phyloP scores from a whole-genome alignment of 2,888 invertebrate species.

The Athalia cordata region DNA sequence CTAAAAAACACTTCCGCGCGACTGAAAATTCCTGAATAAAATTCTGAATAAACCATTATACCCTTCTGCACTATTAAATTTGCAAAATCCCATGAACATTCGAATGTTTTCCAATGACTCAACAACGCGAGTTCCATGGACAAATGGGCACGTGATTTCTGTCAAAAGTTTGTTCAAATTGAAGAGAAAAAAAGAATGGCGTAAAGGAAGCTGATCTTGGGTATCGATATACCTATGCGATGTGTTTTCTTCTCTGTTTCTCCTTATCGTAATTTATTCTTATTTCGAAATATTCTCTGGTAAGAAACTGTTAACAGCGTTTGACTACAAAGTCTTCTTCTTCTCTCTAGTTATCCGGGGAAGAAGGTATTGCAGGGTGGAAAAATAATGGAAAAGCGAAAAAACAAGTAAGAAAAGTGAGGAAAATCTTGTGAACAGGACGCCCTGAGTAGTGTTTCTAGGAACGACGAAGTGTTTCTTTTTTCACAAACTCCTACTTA shows the following conservation, averaged over 20 bases:
- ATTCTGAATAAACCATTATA: background rate
- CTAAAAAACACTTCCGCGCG: background rate
- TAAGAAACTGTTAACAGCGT: background rate
- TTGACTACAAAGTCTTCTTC: conserved; percentile 12
- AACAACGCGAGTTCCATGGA: too few species aligned
- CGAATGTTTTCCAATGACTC: too few species aligned
- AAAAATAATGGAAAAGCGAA: conserved; percentile 4
- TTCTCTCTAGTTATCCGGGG: background rate
- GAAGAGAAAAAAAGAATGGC: too few species aligned
- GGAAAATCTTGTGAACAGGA: background rate
- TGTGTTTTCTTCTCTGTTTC: background rate
- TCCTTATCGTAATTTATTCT: background rate
- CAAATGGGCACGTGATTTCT: too few species aligned
- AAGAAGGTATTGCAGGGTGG: background rate
- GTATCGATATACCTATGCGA: too few species aligned
- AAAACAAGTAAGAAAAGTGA: background rate
- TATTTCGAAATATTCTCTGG: background rate
- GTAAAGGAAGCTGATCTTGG: too few species aligned
- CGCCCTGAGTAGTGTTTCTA: background rate
- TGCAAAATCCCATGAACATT: too few species aligned
- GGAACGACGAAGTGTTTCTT: background rate
- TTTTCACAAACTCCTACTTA: conserved; percentile 20
- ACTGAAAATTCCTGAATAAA: background rate
- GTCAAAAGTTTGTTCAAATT: too few species aligned
- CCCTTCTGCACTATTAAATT: too few species aligned